Evolutionary conservation across 2,888 invertebrate species (phyloP).

Genomic region (Salticus scenicus): DNA sequence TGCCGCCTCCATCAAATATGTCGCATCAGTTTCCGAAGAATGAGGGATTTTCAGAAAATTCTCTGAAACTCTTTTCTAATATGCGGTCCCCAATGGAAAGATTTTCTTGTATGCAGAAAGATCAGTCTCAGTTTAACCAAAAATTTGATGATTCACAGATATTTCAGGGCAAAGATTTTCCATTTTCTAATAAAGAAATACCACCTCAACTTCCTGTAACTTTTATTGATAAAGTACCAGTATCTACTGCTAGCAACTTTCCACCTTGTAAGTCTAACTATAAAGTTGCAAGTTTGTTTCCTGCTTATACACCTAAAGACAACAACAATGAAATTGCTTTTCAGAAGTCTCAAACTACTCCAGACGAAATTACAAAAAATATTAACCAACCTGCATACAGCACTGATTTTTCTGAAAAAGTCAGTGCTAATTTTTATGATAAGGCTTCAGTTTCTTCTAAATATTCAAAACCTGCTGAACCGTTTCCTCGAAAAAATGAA

Average conservation of each 20-base stretch:
- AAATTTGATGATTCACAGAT: background rate
- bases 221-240: background rate
- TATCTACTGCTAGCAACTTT: background rate
- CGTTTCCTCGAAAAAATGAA: background rate
- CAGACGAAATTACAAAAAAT: background rate
- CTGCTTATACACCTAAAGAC: constrained; percentile 2
- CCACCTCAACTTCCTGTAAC: background rate
- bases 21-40: background rate
- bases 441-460: background rate
- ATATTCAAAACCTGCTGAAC: background rate
- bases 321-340: no score
- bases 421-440: background rate
- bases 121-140: background rate
- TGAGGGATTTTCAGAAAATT: background rate
- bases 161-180: background rate
- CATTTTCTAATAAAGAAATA: background rate
- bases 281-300: background rate
- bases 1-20: background rate
- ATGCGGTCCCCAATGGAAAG: background rate
- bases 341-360: no score
- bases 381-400: background rate
- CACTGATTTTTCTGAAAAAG: background rate
- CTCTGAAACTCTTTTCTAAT: background rate
- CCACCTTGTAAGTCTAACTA: background rate
- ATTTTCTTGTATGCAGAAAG: constrained; percentile 6